A percentile compares a stretch with the other conserved stretches of the same genome.
phyloP scores from a whole-genome alignment of 2,113 vertebrate genomes.

The Phalacrocorax brasilianus region DNA sequence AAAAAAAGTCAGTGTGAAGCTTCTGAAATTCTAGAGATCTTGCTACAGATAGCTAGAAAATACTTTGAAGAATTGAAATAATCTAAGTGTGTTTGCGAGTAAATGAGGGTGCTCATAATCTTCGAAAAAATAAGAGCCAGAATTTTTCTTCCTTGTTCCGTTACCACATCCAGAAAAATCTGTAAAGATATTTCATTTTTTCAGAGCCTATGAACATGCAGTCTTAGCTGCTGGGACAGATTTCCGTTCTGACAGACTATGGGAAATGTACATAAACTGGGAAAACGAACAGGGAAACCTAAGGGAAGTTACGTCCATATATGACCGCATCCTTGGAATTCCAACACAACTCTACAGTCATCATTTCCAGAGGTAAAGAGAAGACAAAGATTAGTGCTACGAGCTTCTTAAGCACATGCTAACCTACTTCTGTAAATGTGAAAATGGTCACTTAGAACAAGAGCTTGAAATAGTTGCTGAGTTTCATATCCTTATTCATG shows the following conservation, averaged over 20 bases:
- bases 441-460: not conserved
- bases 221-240: constrained; percentile 96
- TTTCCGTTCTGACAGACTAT: constrained; percentile 96
- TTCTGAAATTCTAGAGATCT: not conserved
- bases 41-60: not conserved
- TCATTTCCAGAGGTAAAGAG: constrained; percentile 92
- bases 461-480: not conserved
- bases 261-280: constrained; percentile 96
- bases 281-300: constrained; percentile 90
- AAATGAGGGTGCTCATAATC: not conserved
- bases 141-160: not conserved
- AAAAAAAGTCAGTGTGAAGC: not conserved
- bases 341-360: constrained; percentile 96
- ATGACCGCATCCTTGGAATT: constrained; percentile 93
- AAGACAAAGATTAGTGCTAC: not conserved
- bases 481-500: rapidly evolving
- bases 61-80: not conserved
- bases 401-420: not conserved
- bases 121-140: not conserved
- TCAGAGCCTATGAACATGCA: constrained; percentile 92
- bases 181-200: constrained; percentile 35
- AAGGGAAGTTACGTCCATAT: constrained; percentile 90
- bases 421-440: not conserved
- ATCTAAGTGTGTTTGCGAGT: not conserved
- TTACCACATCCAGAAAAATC: not conserved